phyloP scores from a whole-genome alignment of 2,113 vertebrate species.

The Rutilus rutilus region DNA sequence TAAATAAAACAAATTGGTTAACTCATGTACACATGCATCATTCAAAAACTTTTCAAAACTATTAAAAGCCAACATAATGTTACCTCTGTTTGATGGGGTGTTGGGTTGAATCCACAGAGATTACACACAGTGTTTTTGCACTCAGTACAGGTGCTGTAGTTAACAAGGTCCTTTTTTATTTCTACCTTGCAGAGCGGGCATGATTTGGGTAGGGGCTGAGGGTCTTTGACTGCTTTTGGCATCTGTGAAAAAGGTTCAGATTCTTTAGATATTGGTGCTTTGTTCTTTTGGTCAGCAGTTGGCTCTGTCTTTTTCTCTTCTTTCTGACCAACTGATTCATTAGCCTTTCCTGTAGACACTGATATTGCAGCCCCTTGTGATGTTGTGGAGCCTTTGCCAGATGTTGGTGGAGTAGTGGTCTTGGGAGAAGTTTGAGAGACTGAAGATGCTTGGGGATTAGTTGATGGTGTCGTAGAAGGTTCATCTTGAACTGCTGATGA shows the following conservation, averaged over 20 bases:
- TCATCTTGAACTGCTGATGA: slow-evolving; percentile 74
- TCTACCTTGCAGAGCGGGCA: slow-evolving; percentile 85
- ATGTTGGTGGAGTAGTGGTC: slow-evolving; percentile 52
- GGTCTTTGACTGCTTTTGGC: slow-evolving; percentile 45
- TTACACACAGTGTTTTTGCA: slow-evolving; percentile 86
- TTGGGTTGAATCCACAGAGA: slow-evolving; percentile 89
- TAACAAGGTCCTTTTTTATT: slow-evolving; percentile 80
- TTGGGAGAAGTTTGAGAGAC: slow-evolving; percentile 50
- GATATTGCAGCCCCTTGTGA: not conserved
- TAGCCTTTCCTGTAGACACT: not conserved
- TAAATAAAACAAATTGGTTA: slow-evolving; percentile 1
- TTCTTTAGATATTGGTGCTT: slow-evolving; percentile 52
- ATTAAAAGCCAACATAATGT: slow-evolving; percentile 32
- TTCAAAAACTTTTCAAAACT: not conserved
- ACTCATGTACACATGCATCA: not conserved
- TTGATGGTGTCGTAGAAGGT: slow-evolving; percentile 62
- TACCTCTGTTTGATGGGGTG: slow-evolving; percentile 84
- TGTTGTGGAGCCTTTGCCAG: slow-evolving; percentile 56
- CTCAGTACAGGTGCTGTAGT: slow-evolving; percentile 83
- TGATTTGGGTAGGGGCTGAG: slow-evolving; percentile 45
- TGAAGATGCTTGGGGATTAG: slow-evolving; percentile 66
- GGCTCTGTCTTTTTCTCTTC: slow-evolving; percentile 63
- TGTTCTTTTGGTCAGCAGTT: slow-evolving; percentile 49
- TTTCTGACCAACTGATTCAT: slow-evolving; percentile 27
- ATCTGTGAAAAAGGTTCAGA: slow-evolving; percentile 28